These are phyloP conservation scores for Hirtodrosophila trivittata DNA, from an alignment of 2,888 invertebrate species.

Conservation along the genomic window DNA sequence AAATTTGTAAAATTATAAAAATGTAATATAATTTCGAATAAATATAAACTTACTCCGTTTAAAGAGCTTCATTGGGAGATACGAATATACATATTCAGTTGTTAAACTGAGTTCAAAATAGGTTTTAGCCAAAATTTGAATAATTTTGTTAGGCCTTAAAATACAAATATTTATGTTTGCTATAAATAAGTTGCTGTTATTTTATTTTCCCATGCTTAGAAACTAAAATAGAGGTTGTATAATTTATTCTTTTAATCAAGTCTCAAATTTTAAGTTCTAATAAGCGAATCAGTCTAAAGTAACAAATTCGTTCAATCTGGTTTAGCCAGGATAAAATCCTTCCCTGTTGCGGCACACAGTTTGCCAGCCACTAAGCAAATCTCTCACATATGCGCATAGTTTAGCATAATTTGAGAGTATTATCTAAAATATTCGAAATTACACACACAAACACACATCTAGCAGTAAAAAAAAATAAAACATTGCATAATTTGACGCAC, in stretches of 20 bases:
- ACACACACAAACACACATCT: neutral
- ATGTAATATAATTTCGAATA: neutral
- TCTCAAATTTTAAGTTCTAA: neutral
- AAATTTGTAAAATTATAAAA: conserved; percentile 9
- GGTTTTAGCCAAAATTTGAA: too few species aligned
- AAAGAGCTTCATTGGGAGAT: too few species aligned
- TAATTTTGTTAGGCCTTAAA: too few species aligned
- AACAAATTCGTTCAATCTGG: conserved; percentile 8
- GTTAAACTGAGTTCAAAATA: too few species aligned
- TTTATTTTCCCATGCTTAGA: too few species aligned
- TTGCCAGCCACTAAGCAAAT: conserved; percentile 20
- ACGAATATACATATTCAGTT: too few species aligned
- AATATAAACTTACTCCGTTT: too few species aligned
- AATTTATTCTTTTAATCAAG: neutral
- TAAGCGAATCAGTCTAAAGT: neutral
- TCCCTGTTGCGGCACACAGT: conserved; percentile 7
- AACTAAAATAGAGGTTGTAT: too few species aligned
- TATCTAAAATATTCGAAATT: conserved; percentile 37
- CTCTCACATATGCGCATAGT: conserved; percentile 59
- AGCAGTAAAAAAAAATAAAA: conserved; percentile 21
- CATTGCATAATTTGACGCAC: conserved; percentile 60
- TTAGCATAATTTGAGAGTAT: conserved; percentile 62
- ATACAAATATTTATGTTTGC: too few species aligned
- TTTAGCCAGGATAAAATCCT: neutral
- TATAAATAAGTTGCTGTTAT: too few species aligned